Conservation (phyloP, 2,797 vertebrate genomes). For the Lemur catta region DNA sequence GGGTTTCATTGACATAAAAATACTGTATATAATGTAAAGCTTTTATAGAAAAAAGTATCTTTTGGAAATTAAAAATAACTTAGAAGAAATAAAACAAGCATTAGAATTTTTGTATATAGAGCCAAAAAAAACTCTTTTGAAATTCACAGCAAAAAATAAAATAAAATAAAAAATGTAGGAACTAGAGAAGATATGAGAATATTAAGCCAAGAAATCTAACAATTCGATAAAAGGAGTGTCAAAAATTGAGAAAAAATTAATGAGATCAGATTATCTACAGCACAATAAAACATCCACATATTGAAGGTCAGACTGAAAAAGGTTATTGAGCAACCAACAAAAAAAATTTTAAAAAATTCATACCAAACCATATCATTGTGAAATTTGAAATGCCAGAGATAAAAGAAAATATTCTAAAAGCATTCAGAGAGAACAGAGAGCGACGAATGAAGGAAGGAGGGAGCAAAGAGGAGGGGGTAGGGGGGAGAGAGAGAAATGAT, state of each 20-base stretch:
- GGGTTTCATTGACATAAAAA: not conserved
- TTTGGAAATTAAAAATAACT: not conserved
- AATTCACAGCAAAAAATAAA: not conserved
- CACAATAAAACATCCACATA: not conserved
- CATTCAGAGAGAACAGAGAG: not conserved
- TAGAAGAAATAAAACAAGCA: not conserved
- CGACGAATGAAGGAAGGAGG: not conserved
- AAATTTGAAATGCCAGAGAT: not conserved
- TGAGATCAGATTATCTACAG: not conserved
- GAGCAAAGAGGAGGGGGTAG: rapidly evolving
- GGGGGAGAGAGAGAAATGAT: not conserved
- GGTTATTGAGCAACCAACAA: not conserved
- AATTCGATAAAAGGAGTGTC: not conserved
- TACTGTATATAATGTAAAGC: not conserved
- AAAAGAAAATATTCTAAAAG: not conserved
- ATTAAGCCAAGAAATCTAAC: not conserved
- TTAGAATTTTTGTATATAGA: not conserved
- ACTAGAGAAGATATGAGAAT: not conserved
- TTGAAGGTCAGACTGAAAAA: not conserved
- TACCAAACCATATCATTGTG: not conserved
- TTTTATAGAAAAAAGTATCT: not conserved
- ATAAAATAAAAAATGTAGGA: not conserved
- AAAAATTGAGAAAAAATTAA: not conserved
- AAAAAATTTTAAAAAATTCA: not conserved
- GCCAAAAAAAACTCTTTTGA: not conserved